Base-by-base conservation (phyloP, 64 coral and sea anemone genomes). In the Astreopora myriophthalma region DNA sequence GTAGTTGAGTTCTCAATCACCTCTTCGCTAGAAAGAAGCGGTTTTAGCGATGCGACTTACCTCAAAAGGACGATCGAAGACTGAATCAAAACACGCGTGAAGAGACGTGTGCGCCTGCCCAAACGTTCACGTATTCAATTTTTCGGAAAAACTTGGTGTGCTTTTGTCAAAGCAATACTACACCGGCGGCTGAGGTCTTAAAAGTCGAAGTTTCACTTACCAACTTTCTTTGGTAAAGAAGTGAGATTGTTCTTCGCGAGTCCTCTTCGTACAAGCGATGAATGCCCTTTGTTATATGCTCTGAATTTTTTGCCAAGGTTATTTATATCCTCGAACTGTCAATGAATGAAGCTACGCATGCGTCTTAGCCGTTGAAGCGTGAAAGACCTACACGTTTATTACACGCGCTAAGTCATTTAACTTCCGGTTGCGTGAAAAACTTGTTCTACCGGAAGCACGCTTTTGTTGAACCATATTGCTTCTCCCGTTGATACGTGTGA, bases 371-470 rank as follows among this genome's bases (percentile, higher is more conserved):
- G 46, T 5, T 92, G 80, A 76, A 92, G 79, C 90, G 82, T 92
- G 33, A 57, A 66, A 40, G 10, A 22, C 1, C 5, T 33, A 62
- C 80, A 92, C 90, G 90, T 86, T 55, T 86, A 73, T 75, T 26
- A 65, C 80, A 86, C 90, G 84, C 80, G 90, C 52, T 57, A 36
- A 67, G 61, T 63, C 31, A n/a, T 6, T 8, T 25, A 24, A 73
- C 73, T 92, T 92, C 90, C 90, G 90, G 80, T 92, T 86, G 48
- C 82, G 79, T 85, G 90, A 92, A 83, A 69, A 77, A 12, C n/a
- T 48, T 40, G 52, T 14, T 52, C 71, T 8, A 23, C 24, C 79
- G 70, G 81, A 92, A 70, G 65, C 44, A 35, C 0, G 40, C 69
- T 46, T 71, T 10, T 34, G 20, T 22, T 48, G 36, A 19, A 24